phyloP scores from a whole-genome alignment of 2,797 vertebrate genomes.

The Lateolabrax maculatus region DNA sequence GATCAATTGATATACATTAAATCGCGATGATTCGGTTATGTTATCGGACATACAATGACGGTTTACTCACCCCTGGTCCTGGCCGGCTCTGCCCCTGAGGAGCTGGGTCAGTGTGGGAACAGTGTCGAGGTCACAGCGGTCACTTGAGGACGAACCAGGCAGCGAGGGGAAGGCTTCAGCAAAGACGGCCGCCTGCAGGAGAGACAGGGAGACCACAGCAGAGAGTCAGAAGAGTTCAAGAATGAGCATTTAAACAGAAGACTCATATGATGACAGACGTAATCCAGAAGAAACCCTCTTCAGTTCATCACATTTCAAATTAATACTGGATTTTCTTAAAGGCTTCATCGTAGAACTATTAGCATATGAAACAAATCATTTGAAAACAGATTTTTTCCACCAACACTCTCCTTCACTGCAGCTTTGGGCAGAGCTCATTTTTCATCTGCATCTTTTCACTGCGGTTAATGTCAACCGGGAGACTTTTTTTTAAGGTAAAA shows the following conservation, averaged over 20 bases:
- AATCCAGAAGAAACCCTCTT: background rate
- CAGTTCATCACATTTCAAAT: background rate
- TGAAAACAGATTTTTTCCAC: constrained; percentile 31
- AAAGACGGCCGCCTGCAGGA: constrained; percentile 76
- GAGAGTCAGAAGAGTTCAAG: background rate
- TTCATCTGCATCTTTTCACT: constrained; percentile 55
- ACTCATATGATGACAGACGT: background rate
- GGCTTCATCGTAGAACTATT: background rate
- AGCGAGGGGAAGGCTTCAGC: constrained; percentile 78
- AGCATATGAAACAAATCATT: constrained; percentile 23
- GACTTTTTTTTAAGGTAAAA: constrained; percentile 14
- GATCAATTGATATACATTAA: background rate
- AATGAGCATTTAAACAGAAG: background rate
- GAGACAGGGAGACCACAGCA: constrained; percentile 16
- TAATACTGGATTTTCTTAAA: background rate
- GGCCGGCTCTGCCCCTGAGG: constrained; percentile 63
- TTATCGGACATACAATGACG: background rate
- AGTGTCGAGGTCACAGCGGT: constrained; percentile 46
- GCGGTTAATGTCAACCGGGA: constrained; percentile 47
- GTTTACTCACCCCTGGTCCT: constrained; percentile 72
- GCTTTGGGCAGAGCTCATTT: constrained; percentile 38
- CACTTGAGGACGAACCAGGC: constrained; percentile 35
- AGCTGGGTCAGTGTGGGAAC: constrained; percentile 82
- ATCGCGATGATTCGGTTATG: background rate
- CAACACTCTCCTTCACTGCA: constrained; percentile 28